Conservation (phyloP, 2,113 vertebrate genomes). For the Datnioides undecimradiatus region DNA sequence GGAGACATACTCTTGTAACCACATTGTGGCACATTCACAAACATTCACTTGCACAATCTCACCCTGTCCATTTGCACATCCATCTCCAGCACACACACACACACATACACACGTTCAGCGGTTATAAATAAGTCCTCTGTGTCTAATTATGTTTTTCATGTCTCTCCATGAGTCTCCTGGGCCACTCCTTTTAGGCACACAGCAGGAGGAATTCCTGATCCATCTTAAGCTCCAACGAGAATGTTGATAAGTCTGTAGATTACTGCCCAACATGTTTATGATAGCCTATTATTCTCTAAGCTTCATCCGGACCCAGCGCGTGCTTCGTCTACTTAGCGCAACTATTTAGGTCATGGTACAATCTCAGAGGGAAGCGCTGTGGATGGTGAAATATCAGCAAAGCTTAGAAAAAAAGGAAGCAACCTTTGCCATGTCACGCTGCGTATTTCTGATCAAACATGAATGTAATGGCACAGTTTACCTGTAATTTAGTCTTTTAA, state of each 20-base stretch:
- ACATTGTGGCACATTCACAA: background rate
- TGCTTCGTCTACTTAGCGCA: constrained; percentile 74
- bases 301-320: constrained; percentile 67
- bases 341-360: constrained; percentile 75
- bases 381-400: constrained; percentile 49
- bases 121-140: constrained; percentile 29
- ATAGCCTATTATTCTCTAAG: constrained; percentile 80
- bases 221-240: constrained; percentile 72
- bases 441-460: background rate
- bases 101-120: background rate
- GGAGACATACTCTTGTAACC: constrained; percentile 10
- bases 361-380: constrained; percentile 33
- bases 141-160: constrained; percentile 43
- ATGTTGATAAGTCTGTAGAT: constrained; percentile 81
- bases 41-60: background rate
- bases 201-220: constrained; percentile 77
- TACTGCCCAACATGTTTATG: constrained; percentile 82
- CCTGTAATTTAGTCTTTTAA: background rate
- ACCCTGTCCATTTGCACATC: background rate
- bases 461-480: background rate
- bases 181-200: constrained; percentile 50
- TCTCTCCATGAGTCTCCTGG: constrained; percentile 39
- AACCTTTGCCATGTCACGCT: background rate
- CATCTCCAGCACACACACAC: background rate
- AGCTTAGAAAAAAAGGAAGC: constrained; percentile 5